Conservation (phyloP, 2,113 vertebrate genomes). For the Acrocephalus arundinaceus region DNA sequence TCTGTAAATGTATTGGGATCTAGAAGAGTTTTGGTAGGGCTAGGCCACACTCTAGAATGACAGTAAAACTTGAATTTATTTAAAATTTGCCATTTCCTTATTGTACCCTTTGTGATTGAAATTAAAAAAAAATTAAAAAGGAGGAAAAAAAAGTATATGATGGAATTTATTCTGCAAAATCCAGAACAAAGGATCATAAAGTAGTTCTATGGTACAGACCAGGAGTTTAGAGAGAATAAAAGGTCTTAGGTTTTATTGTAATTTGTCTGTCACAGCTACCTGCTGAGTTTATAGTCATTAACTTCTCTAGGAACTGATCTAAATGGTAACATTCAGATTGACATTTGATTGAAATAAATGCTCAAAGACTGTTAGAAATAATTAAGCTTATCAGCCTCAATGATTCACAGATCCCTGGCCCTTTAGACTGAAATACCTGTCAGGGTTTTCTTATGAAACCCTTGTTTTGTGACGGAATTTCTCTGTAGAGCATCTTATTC, state of each 20-base stretch:
- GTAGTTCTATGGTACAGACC: background rate
- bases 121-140: background rate
- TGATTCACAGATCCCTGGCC: background rate
- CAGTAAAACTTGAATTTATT: background rate
- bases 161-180: background rate
- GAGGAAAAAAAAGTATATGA: accelerated
- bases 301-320: background rate
- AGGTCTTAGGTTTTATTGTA: background rate
- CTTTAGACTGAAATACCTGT: background rate
- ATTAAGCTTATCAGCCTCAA: background rate
- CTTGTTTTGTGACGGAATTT: background rate
- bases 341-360: background rate
- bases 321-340: background rate
- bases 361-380: constrained; percentile 4
- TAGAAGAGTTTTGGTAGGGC: background rate
- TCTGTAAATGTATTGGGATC: background rate
- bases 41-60: background rate
- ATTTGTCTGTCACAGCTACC: background rate
- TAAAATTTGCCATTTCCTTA: background rate
- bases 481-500: background rate
- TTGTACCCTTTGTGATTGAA: background rate
- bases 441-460: background rate
- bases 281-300: background rate
- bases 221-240: background rate
- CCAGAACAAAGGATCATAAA: background rate